Evolutionary conservation across 2,797 vertebrate genomes (phyloP).

Genomic region (Lagocephalus sceleratus): DNA sequence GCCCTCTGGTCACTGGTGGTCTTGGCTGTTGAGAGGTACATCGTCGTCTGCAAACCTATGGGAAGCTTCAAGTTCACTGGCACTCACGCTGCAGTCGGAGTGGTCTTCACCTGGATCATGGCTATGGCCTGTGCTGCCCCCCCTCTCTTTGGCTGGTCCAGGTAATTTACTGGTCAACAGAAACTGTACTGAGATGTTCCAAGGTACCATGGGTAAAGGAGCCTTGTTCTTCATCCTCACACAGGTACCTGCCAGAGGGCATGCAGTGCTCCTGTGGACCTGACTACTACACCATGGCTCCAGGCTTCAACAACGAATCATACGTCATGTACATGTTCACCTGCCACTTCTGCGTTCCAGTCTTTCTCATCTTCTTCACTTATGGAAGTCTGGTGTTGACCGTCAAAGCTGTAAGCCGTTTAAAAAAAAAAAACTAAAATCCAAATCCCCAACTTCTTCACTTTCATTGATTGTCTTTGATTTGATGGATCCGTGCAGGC

Average conservation of each 20-base stretch:
- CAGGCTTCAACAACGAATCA: constrained; percentile 77
- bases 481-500: constrained; percentile 60
- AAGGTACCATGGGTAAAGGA: neutral
- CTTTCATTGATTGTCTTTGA: neutral
- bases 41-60: constrained; percentile 80
- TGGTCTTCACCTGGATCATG: constrained; percentile 76
- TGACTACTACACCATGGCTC: constrained; percentile 77
- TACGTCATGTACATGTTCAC: constrained; percentile 78
- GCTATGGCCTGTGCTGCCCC: constrained; percentile 64
- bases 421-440: neutral
- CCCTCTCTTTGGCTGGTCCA: constrained; percentile 78
- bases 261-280: constrained; percentile 79
- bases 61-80: constrained; percentile 76
- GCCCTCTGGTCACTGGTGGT: constrained; percentile 65
- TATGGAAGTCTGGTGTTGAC: constrained; percentile 78
- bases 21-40: constrained; percentile 64
- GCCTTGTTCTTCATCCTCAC: neutral
- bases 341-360: constrained; percentile 69
- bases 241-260: constrained; percentile 77
- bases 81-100: constrained; percentile 65
- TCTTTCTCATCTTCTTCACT: constrained; percentile 75
- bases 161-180: constrained; percentile 42
- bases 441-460: neutral
- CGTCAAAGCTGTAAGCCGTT: constrained; percentile 71
- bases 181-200: neutral